Base-by-base conservation (phyloP, 2,888 invertebrate genomes). In the Drosophila tripunctata region DNA sequence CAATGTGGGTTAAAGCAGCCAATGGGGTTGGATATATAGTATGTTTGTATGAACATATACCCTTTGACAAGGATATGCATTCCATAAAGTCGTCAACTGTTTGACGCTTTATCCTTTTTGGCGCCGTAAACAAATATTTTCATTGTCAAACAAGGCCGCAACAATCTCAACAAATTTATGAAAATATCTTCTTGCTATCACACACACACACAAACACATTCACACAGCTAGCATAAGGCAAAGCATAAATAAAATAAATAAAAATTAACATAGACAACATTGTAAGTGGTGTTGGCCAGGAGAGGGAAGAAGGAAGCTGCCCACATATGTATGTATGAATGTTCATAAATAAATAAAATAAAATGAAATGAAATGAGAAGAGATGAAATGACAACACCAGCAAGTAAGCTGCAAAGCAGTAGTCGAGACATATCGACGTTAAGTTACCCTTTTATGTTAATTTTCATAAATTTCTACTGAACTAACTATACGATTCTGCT, bases 261-360 rank as follows among this genome's bases (percentile, higher is more conserved):
- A 61, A 85, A 86, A 86, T 86, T 86, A 82, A 72, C 81, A 86
- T 79, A 82, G 81, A 79, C 79, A 85, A 81, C 73, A 66, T 38
- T 66, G 51, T 38, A 27, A 38, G 15, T 44, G 36, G 4, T 24
- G 33, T 5, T 10, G 22, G 2, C n/a, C n/a, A 8, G 10, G 8
- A 10, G 33, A 5, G 3, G 27, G n/a, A n/a, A n/a, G n/a, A n/a
- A 27, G 21, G 4, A 38, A 24, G 17, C 50, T 21, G 40, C 60
- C 45, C 30, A 40, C 51, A 61, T 30, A 48, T 51, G 41, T 19
- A 61, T n/a, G n/a, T n/a, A n/a, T n/a, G n/a, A n/a, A n/a, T n/a
- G n/a, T n/a, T n/a, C 51, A 55, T 64, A 64, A 55, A 78, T 66
- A 67, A 70, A 69, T 65, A 67, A 68, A 52, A 54, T 30, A 36